Conservation (phyloP, 2,797 vertebrate genomes). For the Takifugu rubripes region DNA sequence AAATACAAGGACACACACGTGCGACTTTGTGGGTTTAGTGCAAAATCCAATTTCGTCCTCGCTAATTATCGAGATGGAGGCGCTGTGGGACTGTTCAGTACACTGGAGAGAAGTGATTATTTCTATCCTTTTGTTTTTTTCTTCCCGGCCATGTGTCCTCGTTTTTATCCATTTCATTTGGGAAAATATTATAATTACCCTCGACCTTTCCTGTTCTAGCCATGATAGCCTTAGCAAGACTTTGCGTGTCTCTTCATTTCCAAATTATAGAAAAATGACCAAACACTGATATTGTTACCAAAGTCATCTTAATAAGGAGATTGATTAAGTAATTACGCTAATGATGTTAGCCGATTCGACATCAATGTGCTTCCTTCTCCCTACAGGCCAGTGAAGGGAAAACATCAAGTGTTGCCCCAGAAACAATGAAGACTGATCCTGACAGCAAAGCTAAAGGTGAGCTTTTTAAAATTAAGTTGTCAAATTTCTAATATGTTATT, state of each 20-base stretch:
- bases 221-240: no score
- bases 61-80: conserved; percentile 20
- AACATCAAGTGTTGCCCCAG: conserved; percentile 74
- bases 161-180: neutral
- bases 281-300: no score
- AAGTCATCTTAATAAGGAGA: no score
- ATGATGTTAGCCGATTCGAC: no score
- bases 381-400: conserved; percentile 79
- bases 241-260: no score
- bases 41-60: conserved; percentile 19
- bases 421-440: conserved; percentile 87
- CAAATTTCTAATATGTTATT: no score
- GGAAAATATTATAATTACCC: neutral
- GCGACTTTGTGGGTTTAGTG: conserved; percentile 5
- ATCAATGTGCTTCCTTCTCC: neutral
- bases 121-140: neutral
- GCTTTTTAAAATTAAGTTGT: conserved; percentile 6
- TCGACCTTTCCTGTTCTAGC: no score
- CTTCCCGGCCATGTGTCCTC: neutral
- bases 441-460: conserved; percentile 89
- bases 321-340: no score
- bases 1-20: neutral
- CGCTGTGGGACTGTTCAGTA: conserved; percentile 4
- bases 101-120: conserved; percentile 14
- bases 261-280: no score